Percentiles rank a stretch among this genome's conserved stretches.
phyloP scores from a whole-genome alignment of 2,888 invertebrate genomes.

The Tenthredo distinguenda region DNA sequence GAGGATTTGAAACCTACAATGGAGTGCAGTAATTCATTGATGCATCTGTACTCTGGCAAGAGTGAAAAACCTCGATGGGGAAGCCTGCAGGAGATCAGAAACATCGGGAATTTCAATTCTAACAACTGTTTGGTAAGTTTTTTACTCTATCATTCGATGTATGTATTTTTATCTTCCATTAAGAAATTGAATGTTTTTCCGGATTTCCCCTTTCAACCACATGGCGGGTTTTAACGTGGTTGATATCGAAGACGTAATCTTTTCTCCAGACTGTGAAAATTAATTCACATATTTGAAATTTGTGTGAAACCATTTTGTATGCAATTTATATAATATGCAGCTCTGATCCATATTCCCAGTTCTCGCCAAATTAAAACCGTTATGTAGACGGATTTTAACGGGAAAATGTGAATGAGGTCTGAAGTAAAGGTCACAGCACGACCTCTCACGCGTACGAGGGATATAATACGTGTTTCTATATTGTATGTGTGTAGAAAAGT shows the following conservation, averaged over 20 bases:
- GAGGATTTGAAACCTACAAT: conserved; percentile 75
- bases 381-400: conserved; percentile 28
- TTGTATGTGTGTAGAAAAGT: background rate
- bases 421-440: conserved; percentile 20
- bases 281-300: background rate
- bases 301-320: background rate
- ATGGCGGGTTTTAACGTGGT: background rate
- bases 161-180: background rate
- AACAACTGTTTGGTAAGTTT: conserved; percentile 70
- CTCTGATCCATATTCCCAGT: background rate
- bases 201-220: background rate
- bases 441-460: conserved; percentile 13
- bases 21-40: conserved; percentile 63
- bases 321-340: background rate
- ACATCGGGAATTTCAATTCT: conserved; percentile 68
- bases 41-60: conserved; percentile 65
- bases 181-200: background rate
- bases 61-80: conserved; percentile 79
- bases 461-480: background rate
- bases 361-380: background rate
- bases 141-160: background rate
- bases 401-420: conserved; percentile 40
- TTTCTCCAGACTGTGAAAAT: background rate
- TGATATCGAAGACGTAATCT: background rate
- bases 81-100: conserved; percentile 84